phyloP scores from a whole-genome alignment of 2,888 invertebrate species.

The Blomia tropicalis region DNA sequence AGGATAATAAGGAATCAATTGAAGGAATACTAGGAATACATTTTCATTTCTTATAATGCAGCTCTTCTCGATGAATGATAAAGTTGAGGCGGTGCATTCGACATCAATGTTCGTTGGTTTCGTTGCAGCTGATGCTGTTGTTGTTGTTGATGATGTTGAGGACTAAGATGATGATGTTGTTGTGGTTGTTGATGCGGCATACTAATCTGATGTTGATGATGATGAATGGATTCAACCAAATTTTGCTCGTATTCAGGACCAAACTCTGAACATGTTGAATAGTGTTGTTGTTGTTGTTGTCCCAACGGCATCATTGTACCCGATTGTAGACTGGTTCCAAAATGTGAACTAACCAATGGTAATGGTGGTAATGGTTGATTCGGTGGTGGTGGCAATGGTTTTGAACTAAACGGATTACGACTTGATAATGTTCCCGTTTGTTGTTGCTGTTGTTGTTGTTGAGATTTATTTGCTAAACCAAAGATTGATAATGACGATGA shows the following conservation, averaged over 20 bases:
- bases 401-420: background rate
- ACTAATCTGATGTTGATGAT: no score
- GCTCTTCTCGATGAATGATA: conserved; percentile 3
- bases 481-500: conserved; percentile 8
- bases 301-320: background rate
- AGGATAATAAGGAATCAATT: no score
- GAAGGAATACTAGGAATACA: no score
- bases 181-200: no score
- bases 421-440: background rate
- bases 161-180: no score
- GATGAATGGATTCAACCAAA: background rate
- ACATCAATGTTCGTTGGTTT: background rate
- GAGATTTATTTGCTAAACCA: background rate
- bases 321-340: background rate
- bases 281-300: background rate
- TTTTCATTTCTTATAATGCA: no score
- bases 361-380: conserved; percentile 14
- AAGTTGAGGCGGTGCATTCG: background rate
- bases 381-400: conserved; percentile 13
- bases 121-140: background rate
- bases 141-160: no score
- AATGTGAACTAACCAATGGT: conserved; percentile 2
- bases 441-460: background rate
- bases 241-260: conserved; percentile 6
- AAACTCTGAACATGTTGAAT: conserved; percentile 3